Evolutionary conservation across 2,888 invertebrate species (phyloP).

Genomic region (Candidula unifasciata): DNA sequence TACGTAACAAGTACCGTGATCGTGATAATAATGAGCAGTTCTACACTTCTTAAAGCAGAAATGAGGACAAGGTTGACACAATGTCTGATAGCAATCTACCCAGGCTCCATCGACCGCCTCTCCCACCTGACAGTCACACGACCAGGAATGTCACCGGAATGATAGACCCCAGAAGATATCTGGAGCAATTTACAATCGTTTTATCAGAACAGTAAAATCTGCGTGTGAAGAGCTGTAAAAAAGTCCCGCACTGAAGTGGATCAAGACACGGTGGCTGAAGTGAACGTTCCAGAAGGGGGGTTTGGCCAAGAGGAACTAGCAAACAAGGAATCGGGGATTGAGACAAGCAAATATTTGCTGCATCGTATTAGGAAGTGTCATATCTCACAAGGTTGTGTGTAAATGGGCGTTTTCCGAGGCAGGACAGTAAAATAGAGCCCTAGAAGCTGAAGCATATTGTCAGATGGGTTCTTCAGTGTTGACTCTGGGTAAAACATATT

Average conservation of each 20-base stretch:
- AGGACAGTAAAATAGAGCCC: not conserved
- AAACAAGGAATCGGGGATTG: not conserved
- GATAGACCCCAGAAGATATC: not conserved
- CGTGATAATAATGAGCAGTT: too few relatives aligned
- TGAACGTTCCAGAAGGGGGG: not conserved
- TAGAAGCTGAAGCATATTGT: too few relatives aligned
- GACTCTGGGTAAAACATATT: too few relatives aligned
- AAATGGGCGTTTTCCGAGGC: not conserved
- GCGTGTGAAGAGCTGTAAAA: not conserved
- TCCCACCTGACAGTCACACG: not conserved
- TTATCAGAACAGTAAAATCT: not conserved
- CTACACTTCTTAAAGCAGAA: too few relatives aligned
- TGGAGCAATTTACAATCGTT: not conserved
- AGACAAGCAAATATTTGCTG: conserved; percentile 17
- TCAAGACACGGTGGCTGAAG: not conserved
- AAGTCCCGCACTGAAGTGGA: not conserved
- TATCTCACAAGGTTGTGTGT: conserved; percentile 7
- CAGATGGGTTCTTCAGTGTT: too few relatives aligned
- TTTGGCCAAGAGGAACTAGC: not conserved
- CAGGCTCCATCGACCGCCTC: not conserved
- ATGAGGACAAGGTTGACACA: too few relatives aligned
- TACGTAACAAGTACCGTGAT: too few relatives aligned
- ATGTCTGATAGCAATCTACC: too few relatives aligned
- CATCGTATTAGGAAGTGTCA: not conserved
- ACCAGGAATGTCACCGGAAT: conserved; percentile 6